phyloP scores from a whole-genome alignment of 2,888 invertebrate genomes.

The Norana najaformis region DNA sequence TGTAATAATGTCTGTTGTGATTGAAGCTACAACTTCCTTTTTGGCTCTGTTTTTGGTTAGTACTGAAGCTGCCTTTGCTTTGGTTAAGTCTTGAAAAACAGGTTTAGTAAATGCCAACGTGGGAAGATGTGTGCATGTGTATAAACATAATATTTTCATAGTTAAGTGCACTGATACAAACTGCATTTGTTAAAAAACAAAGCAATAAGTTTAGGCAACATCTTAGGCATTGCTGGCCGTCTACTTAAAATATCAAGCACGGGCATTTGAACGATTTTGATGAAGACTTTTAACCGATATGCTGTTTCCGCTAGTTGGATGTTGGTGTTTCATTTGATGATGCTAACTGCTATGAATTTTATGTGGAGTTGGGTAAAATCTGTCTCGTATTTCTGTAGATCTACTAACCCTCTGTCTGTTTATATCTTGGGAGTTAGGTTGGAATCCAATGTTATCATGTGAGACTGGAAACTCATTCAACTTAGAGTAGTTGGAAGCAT shows the following conservation, averaged over 20 bases:
- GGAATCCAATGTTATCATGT: no score
- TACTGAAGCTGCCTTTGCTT: not conserved
- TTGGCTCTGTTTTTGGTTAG: not conserved
- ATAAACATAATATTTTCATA: not conserved
- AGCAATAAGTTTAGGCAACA: conserved; percentile 4
- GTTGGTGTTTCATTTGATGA: not conserved
- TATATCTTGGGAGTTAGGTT: not conserved
- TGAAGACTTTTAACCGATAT: not conserved
- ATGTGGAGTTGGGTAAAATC: not conserved
- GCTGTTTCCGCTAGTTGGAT: not conserved
- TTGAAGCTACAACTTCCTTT: not conserved
- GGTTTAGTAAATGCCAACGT: not conserved
- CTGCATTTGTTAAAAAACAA: not conserved
- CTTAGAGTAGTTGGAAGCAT: no score
- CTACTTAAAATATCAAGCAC: not conserved
- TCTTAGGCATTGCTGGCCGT: not conserved
- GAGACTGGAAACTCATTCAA: no score
- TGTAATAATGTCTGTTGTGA: not conserved
- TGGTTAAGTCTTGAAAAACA: not conserved
- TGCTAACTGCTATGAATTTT: no score
- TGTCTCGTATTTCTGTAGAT: not conserved
- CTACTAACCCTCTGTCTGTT: not conserved
- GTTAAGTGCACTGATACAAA: not conserved
- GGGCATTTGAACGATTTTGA: not conserved
- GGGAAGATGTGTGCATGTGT: not conserved